These are phyloP conservation scores for Drosophila micromelanica DNA, from an alignment of 1,140 invertebrate species.

Conservation along the genomic window DNA sequence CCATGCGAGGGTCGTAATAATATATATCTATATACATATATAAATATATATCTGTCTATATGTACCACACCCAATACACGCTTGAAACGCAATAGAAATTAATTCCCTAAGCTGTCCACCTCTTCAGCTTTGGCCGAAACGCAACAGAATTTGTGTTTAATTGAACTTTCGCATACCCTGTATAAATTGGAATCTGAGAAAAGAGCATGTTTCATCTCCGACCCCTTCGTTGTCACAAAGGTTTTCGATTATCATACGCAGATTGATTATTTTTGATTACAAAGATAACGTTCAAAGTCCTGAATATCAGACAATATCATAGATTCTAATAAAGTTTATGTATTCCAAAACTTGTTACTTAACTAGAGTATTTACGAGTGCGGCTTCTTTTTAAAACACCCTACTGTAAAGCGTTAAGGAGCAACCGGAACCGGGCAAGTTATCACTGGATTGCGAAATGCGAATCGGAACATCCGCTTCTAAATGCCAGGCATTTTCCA, in stretches of 20 bases:
- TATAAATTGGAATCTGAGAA: too few relatives aligned
- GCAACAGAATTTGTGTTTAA: conserved; percentile 15
- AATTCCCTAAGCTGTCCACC: conserved; percentile 17
- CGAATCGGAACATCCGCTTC: conserved; percentile 80
- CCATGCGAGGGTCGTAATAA: conserved; percentile 29
- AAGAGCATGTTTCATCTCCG: too few relatives aligned
- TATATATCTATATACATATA: too few relatives aligned
- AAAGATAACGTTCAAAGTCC: too few relatives aligned
- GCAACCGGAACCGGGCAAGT: conserved; percentile 67
- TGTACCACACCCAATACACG: conserved; percentile 2
- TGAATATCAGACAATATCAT: too few relatives aligned
- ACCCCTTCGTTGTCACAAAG: too few relatives aligned
- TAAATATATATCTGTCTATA: background rate
- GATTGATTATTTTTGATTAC: too few relatives aligned
- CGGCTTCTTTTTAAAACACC: conserved; percentile 1
- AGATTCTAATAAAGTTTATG: too few relatives aligned
- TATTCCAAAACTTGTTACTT: too few relatives aligned
- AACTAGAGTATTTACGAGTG: too few relatives aligned
- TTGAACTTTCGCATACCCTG: conserved; percentile 3
- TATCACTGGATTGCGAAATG: conserved; percentile 80
- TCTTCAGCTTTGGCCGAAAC: conserved; percentile 2
- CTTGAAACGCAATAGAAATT: conserved; percentile 5
- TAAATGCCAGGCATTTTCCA: conserved; percentile 71
- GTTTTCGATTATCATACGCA: too few relatives aligned
- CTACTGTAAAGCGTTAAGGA: conserved; percentile 12